Evolutionary conservation across 2,888 invertebrate species (phyloP).

Genomic region (Lochmaea capreae): DNA sequence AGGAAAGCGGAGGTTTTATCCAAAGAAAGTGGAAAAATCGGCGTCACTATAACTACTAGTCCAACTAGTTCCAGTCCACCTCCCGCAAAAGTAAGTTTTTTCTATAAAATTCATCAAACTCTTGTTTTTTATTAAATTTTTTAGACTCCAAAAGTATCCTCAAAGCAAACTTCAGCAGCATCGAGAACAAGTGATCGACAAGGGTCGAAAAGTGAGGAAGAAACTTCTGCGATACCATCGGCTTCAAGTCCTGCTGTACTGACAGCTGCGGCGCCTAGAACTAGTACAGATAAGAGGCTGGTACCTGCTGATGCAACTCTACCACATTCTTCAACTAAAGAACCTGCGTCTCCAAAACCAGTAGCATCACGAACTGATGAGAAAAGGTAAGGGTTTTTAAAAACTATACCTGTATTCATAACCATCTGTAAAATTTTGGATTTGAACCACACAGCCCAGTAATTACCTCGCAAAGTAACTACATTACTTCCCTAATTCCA

Average conservation of each 20-base stretch:
- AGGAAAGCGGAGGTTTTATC: constrained; percentile 88
- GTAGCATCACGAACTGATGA: constrained; percentile 60
- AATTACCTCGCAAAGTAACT: no score
- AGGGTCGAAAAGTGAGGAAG: constrained; percentile 63
- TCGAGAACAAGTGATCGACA: constrained; percentile 67
- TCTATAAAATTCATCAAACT: background rate
- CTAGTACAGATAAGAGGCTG: constrained; percentile 60
- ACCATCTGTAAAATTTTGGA: no score
- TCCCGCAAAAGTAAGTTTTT: constrained; percentile 63
- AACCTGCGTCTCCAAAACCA: constrained; percentile 60
- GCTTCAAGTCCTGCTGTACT: constrained; percentile 62
- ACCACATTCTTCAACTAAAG: constrained; percentile 60
- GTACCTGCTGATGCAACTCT: constrained; percentile 59
- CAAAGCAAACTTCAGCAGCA: constrained; percentile 45
- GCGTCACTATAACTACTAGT: constrained; percentile 87
- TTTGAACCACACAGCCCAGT: no score
- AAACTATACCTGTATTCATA: no score
- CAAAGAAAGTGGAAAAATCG: constrained; percentile 90
- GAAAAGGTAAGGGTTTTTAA: constrained; percentile 38
- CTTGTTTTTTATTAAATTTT: constrained; percentile 24
- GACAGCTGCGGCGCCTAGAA: constrained; percentile 63
- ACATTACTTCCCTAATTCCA: no score
- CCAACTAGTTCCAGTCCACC: constrained; percentile 68
- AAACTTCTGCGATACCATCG: constrained; percentile 56
- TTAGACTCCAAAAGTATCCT: constrained; percentile 46